Percentiles rank a stretch among this genome's conserved stretches.
Conservation (phyloP, 2,888 invertebrate genomes). For the Drosophila rubida region DNA sequence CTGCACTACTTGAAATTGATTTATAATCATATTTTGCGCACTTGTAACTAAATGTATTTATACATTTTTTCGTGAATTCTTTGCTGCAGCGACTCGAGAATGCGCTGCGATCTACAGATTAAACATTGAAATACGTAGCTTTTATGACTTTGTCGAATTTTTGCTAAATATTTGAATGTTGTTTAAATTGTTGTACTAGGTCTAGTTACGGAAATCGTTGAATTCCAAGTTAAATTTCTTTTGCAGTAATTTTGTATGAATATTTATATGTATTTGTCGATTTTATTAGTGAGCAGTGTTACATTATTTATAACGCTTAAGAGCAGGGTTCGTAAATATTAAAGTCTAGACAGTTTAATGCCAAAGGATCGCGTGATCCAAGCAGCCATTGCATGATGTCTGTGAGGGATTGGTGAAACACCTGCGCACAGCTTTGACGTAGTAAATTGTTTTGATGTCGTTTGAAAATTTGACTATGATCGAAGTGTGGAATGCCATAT, state of each 20-base stretch:
- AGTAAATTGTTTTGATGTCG: conserved; percentile 2
- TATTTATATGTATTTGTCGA: no score
- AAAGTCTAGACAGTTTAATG: background rate
- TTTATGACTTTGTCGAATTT: background rate
- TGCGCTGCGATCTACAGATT: conserved; percentile 11
- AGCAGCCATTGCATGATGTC: conserved; percentile 1
- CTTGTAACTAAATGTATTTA: conserved; percentile 29
- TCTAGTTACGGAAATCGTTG: no score
- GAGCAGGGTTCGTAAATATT: background rate
- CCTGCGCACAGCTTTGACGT: conserved; percentile 35
- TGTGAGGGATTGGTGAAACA: conserved; percentile 36
- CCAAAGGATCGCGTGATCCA: background rate
- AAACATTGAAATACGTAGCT: background rate
- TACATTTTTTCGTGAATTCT: background rate
- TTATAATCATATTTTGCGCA: conserved; percentile 36
- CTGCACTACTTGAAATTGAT: conserved; percentile 22
- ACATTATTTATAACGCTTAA: background rate
- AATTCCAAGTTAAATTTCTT: no score
- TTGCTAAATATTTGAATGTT: background rate
- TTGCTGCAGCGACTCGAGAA: background rate
- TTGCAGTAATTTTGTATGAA: no score
- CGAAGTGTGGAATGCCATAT: conserved; percentile 10
- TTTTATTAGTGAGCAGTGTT: no score
- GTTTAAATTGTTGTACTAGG: no score
- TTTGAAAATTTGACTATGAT: conserved; percentile 27